A percentile compares a stretch with the other conserved stretches of the same genome.
phyloP scores from a whole-genome alignment of 1,140 invertebrate species.

The Cydia fagiglandana region DNA sequence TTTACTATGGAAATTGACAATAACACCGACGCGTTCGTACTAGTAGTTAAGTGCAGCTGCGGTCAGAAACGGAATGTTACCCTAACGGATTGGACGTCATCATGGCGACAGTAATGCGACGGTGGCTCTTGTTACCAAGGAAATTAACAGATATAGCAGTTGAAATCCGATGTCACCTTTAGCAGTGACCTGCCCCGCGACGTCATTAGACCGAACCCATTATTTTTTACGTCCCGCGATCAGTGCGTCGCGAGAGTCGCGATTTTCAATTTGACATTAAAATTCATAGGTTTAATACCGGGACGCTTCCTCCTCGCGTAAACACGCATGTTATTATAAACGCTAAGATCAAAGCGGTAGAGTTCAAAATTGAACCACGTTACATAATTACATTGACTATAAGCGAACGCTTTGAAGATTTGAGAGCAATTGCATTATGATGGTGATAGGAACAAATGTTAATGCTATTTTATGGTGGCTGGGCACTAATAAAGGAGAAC shows the following conservation, averaged over 20 bases:
- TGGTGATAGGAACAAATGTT: not conserved
- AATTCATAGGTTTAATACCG: conserved; percentile 21
- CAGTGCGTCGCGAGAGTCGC: not conserved
- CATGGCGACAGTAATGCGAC: no score
- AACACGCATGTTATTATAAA: not conserved
- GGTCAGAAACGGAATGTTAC: no score
- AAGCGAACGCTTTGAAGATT: not conserved
- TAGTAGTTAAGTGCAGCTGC: no score
- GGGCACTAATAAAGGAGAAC: not conserved
- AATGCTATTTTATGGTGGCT: not conserved
- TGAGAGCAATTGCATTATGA: conserved; percentile 12
- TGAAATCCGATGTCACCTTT: no score
- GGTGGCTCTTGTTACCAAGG: no score
- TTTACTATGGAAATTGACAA: no score
- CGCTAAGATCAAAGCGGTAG: not conserved
- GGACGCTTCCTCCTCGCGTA: not conserved
- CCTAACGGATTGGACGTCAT: no score
- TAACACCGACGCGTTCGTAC: no score
- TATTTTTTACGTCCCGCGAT: conserved; percentile 20
- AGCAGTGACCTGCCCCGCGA: not conserved
- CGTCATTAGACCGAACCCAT: conserved; percentile 11
- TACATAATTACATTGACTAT: not conserved
- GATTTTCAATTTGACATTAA: conserved; percentile 30
- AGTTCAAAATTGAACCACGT: not conserved
- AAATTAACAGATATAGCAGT: no score